phyloP scores from a whole-genome alignment of 2,113 vertebrate species.

The Hyperoodon ampullatus region DNA sequence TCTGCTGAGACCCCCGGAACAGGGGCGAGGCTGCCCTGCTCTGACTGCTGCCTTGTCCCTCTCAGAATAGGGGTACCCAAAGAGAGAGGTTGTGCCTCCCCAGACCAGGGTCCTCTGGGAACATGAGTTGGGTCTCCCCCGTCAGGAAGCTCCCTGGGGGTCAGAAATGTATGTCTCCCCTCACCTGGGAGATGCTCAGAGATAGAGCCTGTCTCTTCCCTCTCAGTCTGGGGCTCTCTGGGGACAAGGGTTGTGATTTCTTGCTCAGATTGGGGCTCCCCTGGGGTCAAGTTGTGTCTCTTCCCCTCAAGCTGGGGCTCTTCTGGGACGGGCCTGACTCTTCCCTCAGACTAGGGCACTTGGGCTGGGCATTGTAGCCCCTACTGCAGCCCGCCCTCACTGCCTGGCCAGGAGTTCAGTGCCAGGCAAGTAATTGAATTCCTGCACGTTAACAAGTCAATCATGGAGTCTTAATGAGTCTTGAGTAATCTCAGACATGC shows the following conservation, averaged over 20 bases:
- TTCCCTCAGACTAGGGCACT: background rate
- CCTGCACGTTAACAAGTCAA: slow-evolving; percentile 85
- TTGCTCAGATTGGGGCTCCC: background rate
- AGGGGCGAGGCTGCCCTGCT: background rate
- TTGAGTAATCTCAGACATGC: slow-evolving; percentile 85
- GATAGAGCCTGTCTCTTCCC: background rate
- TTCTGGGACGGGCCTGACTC: background rate
- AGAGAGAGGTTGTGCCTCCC: background rate
- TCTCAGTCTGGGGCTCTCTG: background rate
- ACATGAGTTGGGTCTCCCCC: background rate
- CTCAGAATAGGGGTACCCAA: background rate
- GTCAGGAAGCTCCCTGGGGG: background rate
- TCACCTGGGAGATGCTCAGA: background rate
- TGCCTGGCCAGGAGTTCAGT: slow-evolving; percentile 66
- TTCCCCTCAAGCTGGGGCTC: background rate
- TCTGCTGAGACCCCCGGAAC: background rate
- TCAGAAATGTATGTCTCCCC: background rate
- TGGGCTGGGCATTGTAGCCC: background rate
- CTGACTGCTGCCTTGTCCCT: background rate
- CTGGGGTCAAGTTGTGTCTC: background rate
- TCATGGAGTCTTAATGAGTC: slow-evolving; percentile 85
- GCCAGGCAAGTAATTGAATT: slow-evolving; percentile 83
- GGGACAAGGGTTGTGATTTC: background rate
- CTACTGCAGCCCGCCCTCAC: background rate
- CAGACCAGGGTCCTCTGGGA: background rate